Conservation (phyloP, 2,888 invertebrate genomes). For the Lydus trimaculatus region DNA sequence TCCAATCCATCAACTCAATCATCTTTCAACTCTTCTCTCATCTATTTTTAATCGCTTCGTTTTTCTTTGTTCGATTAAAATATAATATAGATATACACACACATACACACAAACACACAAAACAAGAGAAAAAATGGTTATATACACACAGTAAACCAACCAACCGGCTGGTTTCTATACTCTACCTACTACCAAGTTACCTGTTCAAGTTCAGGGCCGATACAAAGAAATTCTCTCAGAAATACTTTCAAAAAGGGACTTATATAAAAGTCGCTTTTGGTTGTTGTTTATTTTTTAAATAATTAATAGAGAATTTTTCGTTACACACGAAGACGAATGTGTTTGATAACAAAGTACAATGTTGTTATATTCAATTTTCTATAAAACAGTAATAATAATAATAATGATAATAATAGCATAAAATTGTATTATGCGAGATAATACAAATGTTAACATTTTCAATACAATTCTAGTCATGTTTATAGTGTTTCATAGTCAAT, state of each 20-base stretch:
- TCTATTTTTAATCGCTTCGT: slow-evolving; percentile 1
- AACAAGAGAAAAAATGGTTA: not conserved
- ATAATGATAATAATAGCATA: slow-evolving; percentile 1
- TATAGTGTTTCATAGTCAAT: not conserved
- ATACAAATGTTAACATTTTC: not conserved
- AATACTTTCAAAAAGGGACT: not conserved
- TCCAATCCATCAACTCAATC: slow-evolving; percentile 5
- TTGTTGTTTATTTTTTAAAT: too few species aligned
- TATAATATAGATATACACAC: not conserved
- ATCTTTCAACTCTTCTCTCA: not conserved
- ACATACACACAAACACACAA: not conserved
- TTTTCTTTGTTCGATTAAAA: slow-evolving; percentile 8
- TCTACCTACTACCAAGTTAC: not conserved
- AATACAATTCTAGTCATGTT: slow-evolving; percentile 2
- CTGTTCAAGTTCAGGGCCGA: slow-evolving; percentile 10
- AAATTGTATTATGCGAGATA: not conserved
- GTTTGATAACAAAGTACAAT: not conserved
- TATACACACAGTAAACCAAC: not conserved
- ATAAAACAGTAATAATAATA: not conserved
- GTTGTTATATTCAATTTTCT: not conserved
- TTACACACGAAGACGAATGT: not conserved
- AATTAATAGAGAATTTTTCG: too few species aligned
- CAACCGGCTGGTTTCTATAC: not conserved
- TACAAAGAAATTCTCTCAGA: not conserved
- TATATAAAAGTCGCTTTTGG: too few species aligned